Evolutionary conservation across 2,113 vertebrate genomes (phyloP).

Genomic region (Mormoops blainvillei): DNA sequence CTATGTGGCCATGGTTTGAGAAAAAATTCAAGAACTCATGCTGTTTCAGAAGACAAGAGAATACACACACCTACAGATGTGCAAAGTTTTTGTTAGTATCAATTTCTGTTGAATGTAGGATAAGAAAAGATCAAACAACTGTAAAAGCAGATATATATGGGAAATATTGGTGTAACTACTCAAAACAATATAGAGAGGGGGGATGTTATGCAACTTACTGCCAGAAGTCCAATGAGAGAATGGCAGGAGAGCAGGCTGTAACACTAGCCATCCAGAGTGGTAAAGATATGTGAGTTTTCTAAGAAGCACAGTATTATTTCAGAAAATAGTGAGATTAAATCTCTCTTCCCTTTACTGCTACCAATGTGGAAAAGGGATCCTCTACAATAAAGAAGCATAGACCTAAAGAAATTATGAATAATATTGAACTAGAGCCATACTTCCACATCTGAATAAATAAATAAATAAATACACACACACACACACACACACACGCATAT

Average conservation of each 20-base stretch:
- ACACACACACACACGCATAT: too few relatives aligned
- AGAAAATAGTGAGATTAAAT: background rate
- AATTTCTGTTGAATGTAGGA: background rate
- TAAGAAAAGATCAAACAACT: background rate
- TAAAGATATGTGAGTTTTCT: background rate
- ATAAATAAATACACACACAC: too few relatives aligned
- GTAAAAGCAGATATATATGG: background rate
- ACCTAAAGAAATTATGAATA: background rate
- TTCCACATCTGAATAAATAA: too few relatives aligned
- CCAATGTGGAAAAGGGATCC: rapidly evolving
- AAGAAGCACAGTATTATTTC: background rate
- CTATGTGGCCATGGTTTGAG: background rate
- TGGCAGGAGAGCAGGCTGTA: background rate
- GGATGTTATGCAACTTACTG: background rate
- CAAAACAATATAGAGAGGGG: background rate
- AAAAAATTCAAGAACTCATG: background rate
- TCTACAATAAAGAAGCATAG: background rate
- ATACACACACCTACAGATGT: background rate
- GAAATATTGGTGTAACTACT: background rate
- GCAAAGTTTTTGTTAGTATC: background rate
- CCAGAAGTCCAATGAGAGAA: background rate
- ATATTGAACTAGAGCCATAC: background rate
- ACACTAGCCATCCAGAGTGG: too few relatives aligned
- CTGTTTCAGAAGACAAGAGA: background rate
- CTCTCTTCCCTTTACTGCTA: background rate